Evolutionary conservation across 2,888 invertebrate species (phyloP), one percentile per base, ranked within the genome.

Genomic region (Eilema depressum): DNA sequence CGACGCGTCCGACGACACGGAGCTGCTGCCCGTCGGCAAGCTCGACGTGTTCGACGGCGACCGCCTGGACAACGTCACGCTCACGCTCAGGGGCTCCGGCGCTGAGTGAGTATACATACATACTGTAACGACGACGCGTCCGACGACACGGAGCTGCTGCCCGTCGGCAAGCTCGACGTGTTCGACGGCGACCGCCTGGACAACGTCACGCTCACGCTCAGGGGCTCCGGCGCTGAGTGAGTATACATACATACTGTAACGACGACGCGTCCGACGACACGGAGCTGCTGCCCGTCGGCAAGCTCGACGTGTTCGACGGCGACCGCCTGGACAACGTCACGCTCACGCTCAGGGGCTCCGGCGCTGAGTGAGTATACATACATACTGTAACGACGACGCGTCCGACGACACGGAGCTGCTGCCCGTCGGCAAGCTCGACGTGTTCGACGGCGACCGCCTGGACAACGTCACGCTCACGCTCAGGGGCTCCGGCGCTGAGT

Each of bases 1-100:
- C 70, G 79, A 74, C 73, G 91, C 83, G 89, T 73, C 71, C n/a
- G 76, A 71, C 12, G 77, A 69, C 59, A 75, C 74, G 17, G 91
- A 95, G 60, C 89, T 95, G 80, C 89, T 92, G 81, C 89, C 87
- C 86, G 87, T 94, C 94, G 92, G 98, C 96, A 96, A 96, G 80
- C 96, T 99, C 33, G 97, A 98, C 90, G 98, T 97, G n/a, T 97
- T 97, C 28, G 98, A 99, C 89, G 98, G 98, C 0, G 98, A 99
- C 92, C 95, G 96, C 71, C 97, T 96, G 1, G 98, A 98, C 88
- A 95, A 95, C 70, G 96, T 98, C 33, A 96, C 96, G 14, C 93
- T 98, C n/a, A 96, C 96, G 0, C 92, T 98, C 20, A 92, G 96
- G 70, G 98, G 98, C 0, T 96, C 97, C 7, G 96, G 97, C 80